Conservation (phyloP, 2,113 vertebrate genomes). For the Pimephales promelas region DNA sequence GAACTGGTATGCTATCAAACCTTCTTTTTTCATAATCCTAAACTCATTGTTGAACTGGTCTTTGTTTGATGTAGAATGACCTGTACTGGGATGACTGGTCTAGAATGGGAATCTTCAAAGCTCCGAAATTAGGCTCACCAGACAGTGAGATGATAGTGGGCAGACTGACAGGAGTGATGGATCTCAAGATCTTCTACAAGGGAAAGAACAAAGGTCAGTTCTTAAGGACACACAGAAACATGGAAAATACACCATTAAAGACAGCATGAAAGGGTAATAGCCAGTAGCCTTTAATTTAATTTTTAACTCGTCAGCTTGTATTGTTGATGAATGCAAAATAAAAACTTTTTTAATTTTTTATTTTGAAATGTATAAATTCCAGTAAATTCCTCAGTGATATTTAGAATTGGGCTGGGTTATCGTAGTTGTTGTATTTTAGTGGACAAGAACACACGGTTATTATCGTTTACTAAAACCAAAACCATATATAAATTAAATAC, state of each 20-base stretch:
- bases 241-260: neutral
- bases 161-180: constrained; percentile 92
- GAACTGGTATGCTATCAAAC: neutral
- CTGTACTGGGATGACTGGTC: constrained; percentile 99
- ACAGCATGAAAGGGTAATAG: neutral
- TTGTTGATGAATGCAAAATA: neutral
- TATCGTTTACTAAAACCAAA: neutral
- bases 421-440: neutral
- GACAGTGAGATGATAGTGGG: constrained; percentile 84
- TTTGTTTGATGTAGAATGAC: constrained; percentile 80
- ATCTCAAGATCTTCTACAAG: constrained; percentile 97
- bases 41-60: neutral
- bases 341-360: no score
- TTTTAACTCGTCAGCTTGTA: neutral
- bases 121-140: constrained; percentile 84
- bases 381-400: no score
- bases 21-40: neutral
- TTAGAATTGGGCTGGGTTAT: neutral
- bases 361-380: neutral
- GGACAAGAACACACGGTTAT: neutral
- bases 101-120: constrained; percentile 94
- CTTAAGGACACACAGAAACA: neutral
- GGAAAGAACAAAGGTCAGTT: constrained; percentile 85
- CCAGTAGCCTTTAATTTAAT: no score
- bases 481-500: neutral